Conservation (phyloP, 1,140 invertebrate genomes). For the Thaumetopoea pityocampa region DNA sequence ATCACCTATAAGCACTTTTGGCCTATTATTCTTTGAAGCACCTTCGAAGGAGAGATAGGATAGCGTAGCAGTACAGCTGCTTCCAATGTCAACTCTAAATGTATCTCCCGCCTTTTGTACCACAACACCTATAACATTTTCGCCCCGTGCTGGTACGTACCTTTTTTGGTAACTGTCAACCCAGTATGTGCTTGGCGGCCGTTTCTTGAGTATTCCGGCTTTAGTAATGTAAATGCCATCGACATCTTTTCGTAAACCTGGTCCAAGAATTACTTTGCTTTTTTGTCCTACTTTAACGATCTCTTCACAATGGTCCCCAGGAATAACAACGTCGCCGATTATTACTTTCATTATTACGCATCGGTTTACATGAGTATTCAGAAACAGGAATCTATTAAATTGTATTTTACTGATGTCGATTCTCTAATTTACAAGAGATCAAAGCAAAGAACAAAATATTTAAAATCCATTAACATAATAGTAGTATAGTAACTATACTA, state of each 20-base stretch:
- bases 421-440: too few relatives aligned
- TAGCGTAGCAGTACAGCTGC: slow-evolving; percentile 88
- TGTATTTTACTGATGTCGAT: too few relatives aligned
- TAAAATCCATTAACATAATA: too few relatives aligned
- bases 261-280: slow-evolving; percentile 86
- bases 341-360: slow-evolving; percentile 57
- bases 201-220: slow-evolving; percentile 87
- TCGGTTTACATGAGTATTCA: too few relatives aligned
- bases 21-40: slow-evolving; percentile 96
- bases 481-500: too few relatives aligned
- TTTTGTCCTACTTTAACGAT: slow-evolving; percentile 71
- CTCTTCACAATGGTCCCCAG: slow-evolving; percentile 82
- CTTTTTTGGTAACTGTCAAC: slow-evolving; percentile 90
- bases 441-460: too few relatives aligned
- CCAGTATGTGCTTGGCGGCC: slow-evolving; percentile 87
- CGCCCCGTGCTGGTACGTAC: slow-evolving; percentile 88
- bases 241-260: slow-evolving; percentile 85
- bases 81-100: slow-evolving; percentile 90
- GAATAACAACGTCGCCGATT: slow-evolving; percentile 80
- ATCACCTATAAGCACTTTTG: slow-evolving; percentile 89
- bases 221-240: slow-evolving; percentile 82
- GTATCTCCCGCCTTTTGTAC: slow-evolving; percentile 87
- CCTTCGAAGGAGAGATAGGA: slow-evolving; percentile 94
- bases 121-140: slow-evolving; percentile 91
- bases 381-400: too few relatives aligned